These are phyloP conservation scores for Willowsia nigromaculata DNA, from an alignment of 2,888 invertebrate genomes.

Conservation along the genomic window DNA sequence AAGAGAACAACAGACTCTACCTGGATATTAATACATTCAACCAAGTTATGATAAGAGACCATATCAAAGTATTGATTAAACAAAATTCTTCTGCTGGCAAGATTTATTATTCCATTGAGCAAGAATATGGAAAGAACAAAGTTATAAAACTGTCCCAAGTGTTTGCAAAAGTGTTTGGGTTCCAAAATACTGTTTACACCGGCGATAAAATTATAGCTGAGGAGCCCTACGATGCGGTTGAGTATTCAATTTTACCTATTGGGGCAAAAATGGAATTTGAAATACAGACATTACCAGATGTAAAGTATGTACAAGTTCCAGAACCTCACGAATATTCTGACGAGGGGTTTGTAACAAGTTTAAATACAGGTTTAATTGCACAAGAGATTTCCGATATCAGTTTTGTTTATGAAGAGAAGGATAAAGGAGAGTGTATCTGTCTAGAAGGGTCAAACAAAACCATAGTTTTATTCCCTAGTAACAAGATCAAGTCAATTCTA, in stretches of 20 bases:
- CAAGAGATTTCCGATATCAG: not conserved
- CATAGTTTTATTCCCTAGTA: not conserved
- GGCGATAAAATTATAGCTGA: not conserved
- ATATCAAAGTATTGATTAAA: not conserved
- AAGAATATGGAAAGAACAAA: too few relatives aligned
- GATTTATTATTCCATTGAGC: not conserved
- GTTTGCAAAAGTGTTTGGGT: not conserved
- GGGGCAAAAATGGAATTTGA: not conserved
- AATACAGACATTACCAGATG: not conserved
- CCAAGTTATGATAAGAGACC: not conserved
- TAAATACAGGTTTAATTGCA: not conserved
- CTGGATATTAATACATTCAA: not conserved
- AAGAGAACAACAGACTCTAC: not conserved
- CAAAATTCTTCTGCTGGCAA: not conserved
- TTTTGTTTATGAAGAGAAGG: not conserved
- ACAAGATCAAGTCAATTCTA: not conserved
- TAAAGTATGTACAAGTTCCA: not conserved
- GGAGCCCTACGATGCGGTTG: not conserved
- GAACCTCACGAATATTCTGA: slow-evolving; percentile 19
- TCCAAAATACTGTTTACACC: not conserved
- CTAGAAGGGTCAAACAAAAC: not conserved
- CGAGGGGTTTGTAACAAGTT: not conserved
- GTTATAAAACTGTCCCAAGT: not conserved
- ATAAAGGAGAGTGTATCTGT: not conserved
- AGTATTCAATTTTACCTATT: not conserved